These are phyloP conservation scores for Poeciliopsis turrubarensis DNA, from an alignment of 2,113 vertebrate genomes.

Conservation along the genomic window DNA sequence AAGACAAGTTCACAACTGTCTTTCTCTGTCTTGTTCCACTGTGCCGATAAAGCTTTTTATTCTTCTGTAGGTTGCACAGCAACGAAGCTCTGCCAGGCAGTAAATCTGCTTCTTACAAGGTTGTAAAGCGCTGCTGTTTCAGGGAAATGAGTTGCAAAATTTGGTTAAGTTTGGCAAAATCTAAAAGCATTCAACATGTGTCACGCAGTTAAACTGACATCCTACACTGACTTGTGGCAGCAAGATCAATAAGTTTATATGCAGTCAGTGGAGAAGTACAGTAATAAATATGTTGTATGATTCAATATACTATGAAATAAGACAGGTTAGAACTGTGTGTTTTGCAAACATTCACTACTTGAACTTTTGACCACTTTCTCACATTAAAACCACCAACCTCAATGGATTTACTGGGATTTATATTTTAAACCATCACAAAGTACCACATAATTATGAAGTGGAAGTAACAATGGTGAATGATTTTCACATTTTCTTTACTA, in stretches of 20 bases:
- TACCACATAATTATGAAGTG: background rate
- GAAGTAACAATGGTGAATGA: background rate
- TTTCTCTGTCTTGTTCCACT: slow-evolving; percentile 49
- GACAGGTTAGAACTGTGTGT: background rate
- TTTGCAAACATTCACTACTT: background rate
- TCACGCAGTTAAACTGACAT: background rate
- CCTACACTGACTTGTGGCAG: background rate
- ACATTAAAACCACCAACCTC: background rate
- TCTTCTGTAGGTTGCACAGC: slow-evolving; percentile 34
- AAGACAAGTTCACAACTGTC: slow-evolving; percentile 41
- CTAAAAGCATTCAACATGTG: background rate
- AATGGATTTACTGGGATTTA: background rate
- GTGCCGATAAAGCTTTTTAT: slow-evolving; percentile 52
- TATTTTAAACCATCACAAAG: too few relatives aligned
- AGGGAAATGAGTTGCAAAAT: slow-evolving; percentile 23
- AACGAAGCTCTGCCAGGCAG: slow-evolving; percentile 30
- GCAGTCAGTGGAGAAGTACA: background rate
- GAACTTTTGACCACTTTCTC: background rate
- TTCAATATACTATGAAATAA: background rate
- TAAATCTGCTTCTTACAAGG: slow-evolving; percentile 26
- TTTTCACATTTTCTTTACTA: too few relatives aligned
- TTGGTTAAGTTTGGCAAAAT: background rate
- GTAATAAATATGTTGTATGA: background rate
- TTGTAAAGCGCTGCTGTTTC: slow-evolving; percentile 2
- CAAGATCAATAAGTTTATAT: background rate